Base-by-base conservation (phyloP, 2,113 vertebrate species). In the Ovis canadensis region DNA sequence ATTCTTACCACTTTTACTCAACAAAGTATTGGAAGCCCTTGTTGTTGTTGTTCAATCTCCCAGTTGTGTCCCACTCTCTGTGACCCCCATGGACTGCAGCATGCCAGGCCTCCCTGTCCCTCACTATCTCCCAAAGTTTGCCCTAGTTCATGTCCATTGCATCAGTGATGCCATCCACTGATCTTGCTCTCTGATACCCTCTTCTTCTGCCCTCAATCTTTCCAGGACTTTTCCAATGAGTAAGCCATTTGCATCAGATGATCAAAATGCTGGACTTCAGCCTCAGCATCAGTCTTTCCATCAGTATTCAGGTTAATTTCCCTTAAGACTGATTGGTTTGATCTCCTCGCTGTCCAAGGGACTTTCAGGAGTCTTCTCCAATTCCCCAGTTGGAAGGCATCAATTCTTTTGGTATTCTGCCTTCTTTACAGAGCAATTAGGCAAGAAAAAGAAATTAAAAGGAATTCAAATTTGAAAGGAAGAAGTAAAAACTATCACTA, bases 391-490 rank as follows among this genome's bases (percentile, higher is more conserved):
- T 36, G n/a, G n/a, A 71, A 21, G 5, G 9, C 64, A 71, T 36
- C 64, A 71, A 71, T 36, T 71, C 64, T 71, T 71, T 3, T 71
- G 9, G 19, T n/a, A 71, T 36, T 71, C 64, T 71, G n/a, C n/a
- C 64, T 71, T 36, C n/a, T 36, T 71, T 71, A 12, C 45, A 52
- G 78, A 52, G 78, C 48, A 81, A 52, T 52, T 33, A 52, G 78
- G 31, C 48, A 81, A 81, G 78, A 81, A 81, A 81, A 81, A 81
- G 29, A 81, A 81, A 81, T 12, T 52, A 21, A 52, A 81, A 81
- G 29, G 29, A 81, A 52, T 33, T 48, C 16, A 81, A 81, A 52
- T 33, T 81, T 45, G 78, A 52, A 52, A 81, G 16, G 29, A 52
- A 81, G 5, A 81, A 33, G 29, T 50, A 81, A 81, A 81, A 52